Base-by-base conservation (phyloP, 92 coral and sea anemone species). In the Hydrozoanthus gracilis region DNA sequence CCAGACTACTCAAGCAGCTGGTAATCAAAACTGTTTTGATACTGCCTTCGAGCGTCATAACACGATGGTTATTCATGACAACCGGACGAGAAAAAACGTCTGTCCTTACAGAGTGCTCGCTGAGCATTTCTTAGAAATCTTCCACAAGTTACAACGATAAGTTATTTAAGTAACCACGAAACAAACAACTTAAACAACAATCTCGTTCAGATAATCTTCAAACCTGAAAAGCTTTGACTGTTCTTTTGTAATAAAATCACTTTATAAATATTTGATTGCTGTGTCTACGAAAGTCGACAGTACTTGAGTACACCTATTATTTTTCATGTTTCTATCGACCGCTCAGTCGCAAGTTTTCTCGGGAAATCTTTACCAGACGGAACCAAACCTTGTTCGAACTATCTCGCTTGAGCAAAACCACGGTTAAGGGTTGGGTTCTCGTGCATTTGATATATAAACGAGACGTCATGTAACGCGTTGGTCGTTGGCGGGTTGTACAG, bases 1-100 rank as follows among this genome's bases (percentile, higher is more conserved):
- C 62, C 3, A 94, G 13, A 72, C 98, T 89, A 4, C 98, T 92
- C 7, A 94, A 80, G 51, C 95, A 86, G 50, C 98, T 94, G 6
- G 98, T 86, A 17, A 94, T 73, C 0, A 94, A 11, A 49, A 94
- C 78, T 8, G 92, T 87, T 68, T 87, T 92, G 18, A 92, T n/a
- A 51, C 52, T 80, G 85, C 69, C 27, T 64, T 80, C 48, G 48
- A 80, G 70, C 75, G 66, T 27, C 83, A 35, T 47, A 17, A 80
- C 73, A 11, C 85, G 46, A 3, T 54, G 73, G 18, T 47, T 66
- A 17, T 6, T 48, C 66, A 50, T 13, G 20, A 20, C 10, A 46
- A 58, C 35, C 14, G 83, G 35, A 11, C 44, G 35, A 80, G 18
- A 44, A 3, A 20, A 6, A 17, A 14, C 7, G 39, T 80, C 49